Evolutionary conservation across 2,888 invertebrate genomes (phyloP).

Genomic region (Dicyrtoma fusca): DNA sequence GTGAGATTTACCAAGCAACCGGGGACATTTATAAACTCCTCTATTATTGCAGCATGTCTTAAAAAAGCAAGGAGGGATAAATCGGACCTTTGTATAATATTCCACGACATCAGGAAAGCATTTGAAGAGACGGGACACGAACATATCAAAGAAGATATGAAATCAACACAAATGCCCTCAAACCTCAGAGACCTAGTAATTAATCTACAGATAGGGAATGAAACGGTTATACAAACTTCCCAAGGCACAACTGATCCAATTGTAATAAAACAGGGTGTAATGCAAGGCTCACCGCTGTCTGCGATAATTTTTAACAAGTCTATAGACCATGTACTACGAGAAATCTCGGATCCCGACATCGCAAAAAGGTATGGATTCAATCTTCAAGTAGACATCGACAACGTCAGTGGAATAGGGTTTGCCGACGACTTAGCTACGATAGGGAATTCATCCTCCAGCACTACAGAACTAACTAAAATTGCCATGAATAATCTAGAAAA

Average conservation of each 20-base stretch:
- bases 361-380: constrained; percentile 9
- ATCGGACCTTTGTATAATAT: background rate
- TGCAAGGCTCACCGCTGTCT: constrained; percentile 34
- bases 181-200: background rate
- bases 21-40: constrained; percentile 1
- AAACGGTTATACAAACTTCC: background rate
- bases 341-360: constrained; percentile 20
- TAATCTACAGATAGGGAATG: background rate
- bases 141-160: background rate
- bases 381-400: background rate
- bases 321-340: constrained; percentile 26
- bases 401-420: constrained; percentile 17
- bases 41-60: background rate
- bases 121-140: background rate
- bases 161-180: background rate
- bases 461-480: background rate
- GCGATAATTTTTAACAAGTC: constrained; percentile 33
- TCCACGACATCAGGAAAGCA: background rate
- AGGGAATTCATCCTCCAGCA: background rate
- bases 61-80: constrained; percentile 4
- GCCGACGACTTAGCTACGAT: constrained; percentile 19
- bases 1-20: constrained; percentile 6
- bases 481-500: background rate
- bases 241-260: background rate
- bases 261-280: constrained; percentile 16